These are phyloP conservation scores for Trichosurus vulpecula DNA, from an alignment of 2,797 vertebrate species.

Conservation along the genomic window DNA sequence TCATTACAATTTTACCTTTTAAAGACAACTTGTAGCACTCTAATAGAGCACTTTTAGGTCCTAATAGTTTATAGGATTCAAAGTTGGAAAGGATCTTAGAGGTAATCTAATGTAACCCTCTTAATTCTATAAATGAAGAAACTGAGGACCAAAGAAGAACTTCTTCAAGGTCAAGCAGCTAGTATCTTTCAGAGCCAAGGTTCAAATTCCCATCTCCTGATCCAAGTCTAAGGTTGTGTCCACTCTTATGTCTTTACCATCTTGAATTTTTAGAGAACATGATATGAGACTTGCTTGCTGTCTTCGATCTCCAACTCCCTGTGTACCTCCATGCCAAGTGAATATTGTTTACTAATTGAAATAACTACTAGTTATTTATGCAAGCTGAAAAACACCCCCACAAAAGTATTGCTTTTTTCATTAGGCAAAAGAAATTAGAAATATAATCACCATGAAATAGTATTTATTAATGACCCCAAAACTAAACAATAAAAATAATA, in stretches of 20 bases:
- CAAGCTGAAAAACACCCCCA: background rate
- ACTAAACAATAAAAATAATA: background rate
- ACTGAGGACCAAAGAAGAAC: background rate
- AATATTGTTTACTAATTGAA: no score
- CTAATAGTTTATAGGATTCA: background rate
- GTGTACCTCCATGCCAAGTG: background rate
- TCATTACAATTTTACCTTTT: background rate
- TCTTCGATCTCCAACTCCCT: background rate
- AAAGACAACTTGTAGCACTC: background rate
- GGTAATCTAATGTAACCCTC: background rate
- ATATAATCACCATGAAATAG: background rate
- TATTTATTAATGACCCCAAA: background rate
- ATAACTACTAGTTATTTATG: background rate
- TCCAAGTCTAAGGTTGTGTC: background rate
- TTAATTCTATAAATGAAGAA: background rate
- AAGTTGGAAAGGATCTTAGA: background rate
- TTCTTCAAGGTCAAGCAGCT: background rate
- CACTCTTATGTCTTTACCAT: background rate
- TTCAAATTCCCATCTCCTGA: background rate
- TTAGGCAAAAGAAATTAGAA: background rate
- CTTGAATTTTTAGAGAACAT: background rate
- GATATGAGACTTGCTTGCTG: background rate
- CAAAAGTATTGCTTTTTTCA: background rate
- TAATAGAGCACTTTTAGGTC: background rate
- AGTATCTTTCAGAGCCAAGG: background rate